Evolutionary conservation across 2,888 invertebrate genomes (phyloP), one percentile per base, ranked within the genome.

Genomic region (Apoderus coryli): DNA sequence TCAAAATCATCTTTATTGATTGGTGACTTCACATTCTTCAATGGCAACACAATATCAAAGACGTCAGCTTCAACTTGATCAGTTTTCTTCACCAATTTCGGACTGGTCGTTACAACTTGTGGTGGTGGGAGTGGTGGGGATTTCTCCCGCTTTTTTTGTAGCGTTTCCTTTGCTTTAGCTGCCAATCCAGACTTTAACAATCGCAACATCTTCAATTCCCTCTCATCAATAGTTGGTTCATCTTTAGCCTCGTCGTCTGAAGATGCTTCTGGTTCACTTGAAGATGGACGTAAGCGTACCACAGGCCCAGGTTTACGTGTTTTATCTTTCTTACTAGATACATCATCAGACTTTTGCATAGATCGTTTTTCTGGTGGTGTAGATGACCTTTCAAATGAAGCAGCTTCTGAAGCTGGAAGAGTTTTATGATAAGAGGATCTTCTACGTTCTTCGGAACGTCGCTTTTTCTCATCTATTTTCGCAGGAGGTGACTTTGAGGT

Each of bases 141-240:
- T 25, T 30, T 39, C 29, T 44, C 43, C 29, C 37, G 56, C 42
- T 65, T 71, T 48, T 69, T 69, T 37, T 72, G 72, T 32, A 74
- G 54, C 2, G 64, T 60, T 48, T 76, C 77, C 45, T 76, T 76
- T 2, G 81, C 80, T 55, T 81, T 77, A 37, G 76, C 65, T 32
- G 77, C 67, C 51, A 70, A 54, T 39, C 72, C 69, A 42, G 70
- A 65, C 44, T 74, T 72, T 5, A 75, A 52, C 37, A 69, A 59
- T 46, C 77, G 73, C 38, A 81, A 55, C 47, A 73, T 69, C 45
- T 68, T 66, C 39, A 79, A 52, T 47, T 81, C 80, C 44, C 69
- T 72, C 39, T 74, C 68, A 28, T 71, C 61, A 29, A 70, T 70
- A 22, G 74, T 69, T 6, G 65, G 69, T n/a, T 63, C 67, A 22